Evolutionary conservation across 2,113 vertebrate species (phyloP).

Genomic region (Gnathonemus echidnorhynchus): DNA sequence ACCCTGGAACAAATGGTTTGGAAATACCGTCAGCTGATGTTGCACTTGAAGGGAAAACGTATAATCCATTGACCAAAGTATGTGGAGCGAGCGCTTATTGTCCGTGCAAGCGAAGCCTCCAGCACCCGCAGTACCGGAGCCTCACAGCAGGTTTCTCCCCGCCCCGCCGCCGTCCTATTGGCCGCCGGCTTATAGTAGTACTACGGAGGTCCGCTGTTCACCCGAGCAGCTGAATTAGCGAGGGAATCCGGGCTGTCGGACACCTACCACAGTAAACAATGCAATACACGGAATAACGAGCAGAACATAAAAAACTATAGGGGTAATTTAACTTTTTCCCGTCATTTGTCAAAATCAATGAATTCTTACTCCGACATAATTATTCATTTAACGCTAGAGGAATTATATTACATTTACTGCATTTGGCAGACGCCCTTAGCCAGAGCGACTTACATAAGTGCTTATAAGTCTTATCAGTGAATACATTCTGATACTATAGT

Average conservation of each 20-base stretch:
- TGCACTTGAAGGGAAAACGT: constrained; percentile 63
- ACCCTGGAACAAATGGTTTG: constrained; percentile 53
- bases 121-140: constrained; percentile 46
- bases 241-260: neutral
- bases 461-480: too few species aligned
- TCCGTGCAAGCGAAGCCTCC: constrained; percentile 36
- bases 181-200: constrained; percentile 38
- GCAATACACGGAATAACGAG: neutral
- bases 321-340: neutral
- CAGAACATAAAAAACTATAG: neutral
- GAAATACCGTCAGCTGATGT: constrained; percentile 58
- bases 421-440: too few species aligned
- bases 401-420: neutral
- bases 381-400: neutral
- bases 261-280: neutral
- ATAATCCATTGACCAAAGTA: constrained; percentile 60
- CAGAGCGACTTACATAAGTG: too few species aligned
- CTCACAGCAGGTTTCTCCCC: constrained; percentile 46
- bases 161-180: constrained; percentile 57
- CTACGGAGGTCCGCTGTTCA: constrained; percentile 14
- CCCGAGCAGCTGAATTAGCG: neutral
- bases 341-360: neutral
- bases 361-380: neutral
- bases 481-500: too few species aligned
- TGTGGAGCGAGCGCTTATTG: constrained; percentile 33